These are phyloP conservation scores for Sphyrna mokarran DNA, from an alignment of 2,113 vertebrate species.

Conservation along the genomic window DNA sequence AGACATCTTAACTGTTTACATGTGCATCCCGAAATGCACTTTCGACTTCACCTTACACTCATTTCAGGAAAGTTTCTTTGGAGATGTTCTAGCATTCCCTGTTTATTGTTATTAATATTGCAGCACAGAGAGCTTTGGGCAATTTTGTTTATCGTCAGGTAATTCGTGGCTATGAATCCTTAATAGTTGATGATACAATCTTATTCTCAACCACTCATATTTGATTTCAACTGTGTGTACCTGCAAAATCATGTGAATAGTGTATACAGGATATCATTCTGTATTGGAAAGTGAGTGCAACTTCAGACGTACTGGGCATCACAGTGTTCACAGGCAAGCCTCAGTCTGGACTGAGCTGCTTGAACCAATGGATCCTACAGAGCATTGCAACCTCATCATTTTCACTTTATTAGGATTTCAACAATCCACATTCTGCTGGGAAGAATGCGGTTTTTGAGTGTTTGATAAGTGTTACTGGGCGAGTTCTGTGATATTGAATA, in stretches of 20 bases:
- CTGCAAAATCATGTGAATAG: not conserved
- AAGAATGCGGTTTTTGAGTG: not conserved
- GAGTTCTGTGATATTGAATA: not conserved
- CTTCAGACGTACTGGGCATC: not conserved
- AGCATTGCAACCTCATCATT: not conserved
- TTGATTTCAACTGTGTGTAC: not conserved
- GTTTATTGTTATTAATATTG: not conserved
- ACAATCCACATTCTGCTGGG: not conserved
- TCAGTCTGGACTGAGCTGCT: not conserved
- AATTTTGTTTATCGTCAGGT: not conserved
- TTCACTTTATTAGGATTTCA: not conserved
- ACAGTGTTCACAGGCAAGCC: not conserved
- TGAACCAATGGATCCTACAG: not conserved
- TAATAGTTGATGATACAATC: not conserved
- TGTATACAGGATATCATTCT: not conserved
- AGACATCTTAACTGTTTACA: not conserved
- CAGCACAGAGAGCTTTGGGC: not conserved
- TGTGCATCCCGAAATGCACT: not conserved
- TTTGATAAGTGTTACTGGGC: not conserved
- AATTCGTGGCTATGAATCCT: not conserved
- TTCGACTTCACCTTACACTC: not conserved
- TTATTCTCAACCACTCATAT: not conserved
- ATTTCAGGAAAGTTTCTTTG: not conserved
- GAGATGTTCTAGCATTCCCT: not conserved
- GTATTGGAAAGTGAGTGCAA: not conserved